Evolutionary conservation across 2,797 vertebrate species (phyloP), one percentile per base, ranked within the genome.

Genomic region (Neosilurus hyrtlii): DNA sequence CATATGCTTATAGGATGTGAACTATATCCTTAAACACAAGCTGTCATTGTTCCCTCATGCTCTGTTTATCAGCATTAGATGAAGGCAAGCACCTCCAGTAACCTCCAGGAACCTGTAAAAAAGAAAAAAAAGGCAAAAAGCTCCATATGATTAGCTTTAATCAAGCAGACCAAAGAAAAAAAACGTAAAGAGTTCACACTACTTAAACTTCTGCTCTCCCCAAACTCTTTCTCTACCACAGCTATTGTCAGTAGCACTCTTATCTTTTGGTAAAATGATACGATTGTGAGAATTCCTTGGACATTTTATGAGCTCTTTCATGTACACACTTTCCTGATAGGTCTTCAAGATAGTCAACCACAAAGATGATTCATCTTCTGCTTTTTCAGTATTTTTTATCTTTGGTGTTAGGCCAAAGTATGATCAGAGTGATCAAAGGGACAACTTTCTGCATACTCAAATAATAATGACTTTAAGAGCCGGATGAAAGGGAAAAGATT

Each of bases 381-480:
- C 57, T n/a, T 37, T 83, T 54, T 30, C 54, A 37, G 68, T 54
- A 22, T 37, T 70, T 83, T 83, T 51, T 54, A 61, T 63, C 61
- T 76, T 57, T 82, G 56, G 71, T 75, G 57, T 80, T 73, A 68
- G 20, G 30, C 26, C 52, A 79, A 61, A 71, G 67, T 70, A 54
- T 82, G 68, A 79, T 68, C 81, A 43, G 52, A 43, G 30, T 80
- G 83, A 91, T 92, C 88, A 91, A 91, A 91, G 88, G 77, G 77
- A 80, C 77, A 2, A 52, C 77, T 84, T 86, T 56, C 84, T 62
- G 12, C 26, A 52, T 59, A 51, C 68, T 75, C 66, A 20, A 56
- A 35, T 63, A 82, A 76, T 66, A 81, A 54, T 81, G 80, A 30
- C 61, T 83, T 83, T 83, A 77, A 86, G 49, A 85, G 85, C 72